Evolutionary conservation across 2,113 vertebrate genomes (phyloP), one percentile per base, ranked within the genome.

Genomic region (Nettapus auritus): DNA sequence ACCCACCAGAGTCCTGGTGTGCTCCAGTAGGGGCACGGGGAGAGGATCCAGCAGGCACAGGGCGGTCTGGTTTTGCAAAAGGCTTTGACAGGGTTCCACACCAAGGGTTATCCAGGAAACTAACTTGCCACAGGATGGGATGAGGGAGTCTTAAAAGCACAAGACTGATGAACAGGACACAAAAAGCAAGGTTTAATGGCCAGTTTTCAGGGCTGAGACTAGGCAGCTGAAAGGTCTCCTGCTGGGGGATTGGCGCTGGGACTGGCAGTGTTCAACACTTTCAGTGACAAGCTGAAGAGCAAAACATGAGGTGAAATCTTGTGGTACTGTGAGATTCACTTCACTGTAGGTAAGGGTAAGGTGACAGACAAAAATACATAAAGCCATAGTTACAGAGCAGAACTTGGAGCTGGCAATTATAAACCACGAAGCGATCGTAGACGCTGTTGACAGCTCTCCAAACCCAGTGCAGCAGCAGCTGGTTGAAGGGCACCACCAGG

Each of bases 151-250:
- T 77, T 62, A 70, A 20, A 86, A 70, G 83, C 22, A 66, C 70
- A 88, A 94, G 87, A 85, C 73, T 64, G 68, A 76, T 16, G 17
- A 79, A 66, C 38, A 90, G 34, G 48, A 64, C 64, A 93, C 60
- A 90, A 80, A 91, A 93, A 87, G 22, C 69, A 91, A 94, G 53
- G 38, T 52, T 80, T 91, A 94, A 78, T 42, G 66, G 62, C 22
- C 64, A 42, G 53, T 80, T 59, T 75, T 84, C 69, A 67, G 66
- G 48, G 29, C 83, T 71, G n/a, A 81, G 52, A 86, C 48, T 9
- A 69, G 36, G 52, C 44, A 88, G 81, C 63, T 88, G 63, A 86
- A 84, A 70, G 36, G 46, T 59, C 31, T 77, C 36, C 80, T 89
- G 82, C 62, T 71, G 91, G 5, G 40, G 23, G 16, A 78, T 2